A percentile compares a stretch with the other conserved stretches of the same genome.
phyloP scores from a whole-genome alignment of 2,113 vertebrate genomes.

The Seriola rivoliana region DNA sequence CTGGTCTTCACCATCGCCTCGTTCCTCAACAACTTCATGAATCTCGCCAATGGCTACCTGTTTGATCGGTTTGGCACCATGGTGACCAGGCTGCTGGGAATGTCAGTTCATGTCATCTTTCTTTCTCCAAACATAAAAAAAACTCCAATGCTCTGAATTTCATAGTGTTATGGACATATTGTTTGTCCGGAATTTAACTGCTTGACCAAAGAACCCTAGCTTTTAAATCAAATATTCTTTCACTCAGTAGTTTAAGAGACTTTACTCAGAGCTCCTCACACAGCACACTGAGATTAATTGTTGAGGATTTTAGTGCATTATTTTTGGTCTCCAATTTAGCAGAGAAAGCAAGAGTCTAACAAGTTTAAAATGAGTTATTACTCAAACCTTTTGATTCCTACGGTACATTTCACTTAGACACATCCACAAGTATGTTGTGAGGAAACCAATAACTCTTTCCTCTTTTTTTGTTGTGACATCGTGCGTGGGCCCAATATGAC shows the following conservation, averaged over 20 bases:
- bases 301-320: background rate
- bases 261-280: background rate
- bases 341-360: background rate
- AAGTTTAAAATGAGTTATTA: background rate
- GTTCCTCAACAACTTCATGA: slow-evolving; percentile 92
- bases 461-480: background rate
- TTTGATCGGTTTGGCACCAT: slow-evolving; percentile 91
- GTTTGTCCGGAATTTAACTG: background rate
- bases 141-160: background rate
- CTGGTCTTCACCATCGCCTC: slow-evolving; percentile 91
- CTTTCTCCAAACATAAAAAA: background rate
- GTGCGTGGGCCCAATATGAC: background rate
- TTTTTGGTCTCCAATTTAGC: background rate
- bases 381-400: background rate
- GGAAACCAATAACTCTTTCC: background rate
- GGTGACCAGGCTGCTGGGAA: slow-evolving; percentile 85
- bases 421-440: background rate
- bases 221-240: background rate
- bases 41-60: slow-evolving; percentile 86
- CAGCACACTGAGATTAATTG: background rate
- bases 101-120: slow-evolving; percentile 66
- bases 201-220: background rate
- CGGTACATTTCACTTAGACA: background rate
- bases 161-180: background rate
- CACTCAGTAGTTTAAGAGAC: background rate